Percentiles rank a stretch among this genome's conserved stretches.
Evolutionary conservation across 2,113 vertebrate species (phyloP).

Genomic region (Paracanthobrama guichenoti): DNA sequence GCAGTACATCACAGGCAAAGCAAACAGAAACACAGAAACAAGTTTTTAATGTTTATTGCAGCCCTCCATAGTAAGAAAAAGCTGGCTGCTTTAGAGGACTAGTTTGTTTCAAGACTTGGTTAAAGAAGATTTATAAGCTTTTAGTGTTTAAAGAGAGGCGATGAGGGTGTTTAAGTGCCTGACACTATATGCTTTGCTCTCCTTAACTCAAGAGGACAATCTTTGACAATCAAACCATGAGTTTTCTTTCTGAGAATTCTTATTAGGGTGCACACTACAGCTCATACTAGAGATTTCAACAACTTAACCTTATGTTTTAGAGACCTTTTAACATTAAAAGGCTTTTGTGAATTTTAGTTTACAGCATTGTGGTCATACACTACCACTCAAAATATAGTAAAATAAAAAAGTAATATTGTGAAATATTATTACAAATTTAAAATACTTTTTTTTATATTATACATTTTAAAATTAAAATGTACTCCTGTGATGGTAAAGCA

Average conservation of each 20-base stretch:
- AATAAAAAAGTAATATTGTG: neutral
- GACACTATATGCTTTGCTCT: neutral
- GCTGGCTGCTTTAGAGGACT: neutral
- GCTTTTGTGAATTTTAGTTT: neutral
- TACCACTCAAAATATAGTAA: neutral
- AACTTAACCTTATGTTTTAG: neutral
- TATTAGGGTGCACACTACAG: neutral
- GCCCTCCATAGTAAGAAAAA: neutral
- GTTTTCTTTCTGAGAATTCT: neutral
- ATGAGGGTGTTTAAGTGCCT: neutral
- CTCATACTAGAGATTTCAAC: neutral
- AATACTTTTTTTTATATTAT: neutral
- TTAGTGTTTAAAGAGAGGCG: neutral
- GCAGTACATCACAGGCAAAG: constrained; percentile 53
- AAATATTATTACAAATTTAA: neutral
- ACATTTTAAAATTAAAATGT: neutral
- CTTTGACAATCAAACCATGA: neutral
- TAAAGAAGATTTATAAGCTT: constrained; percentile 33
- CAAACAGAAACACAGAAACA: constrained; percentile 45
- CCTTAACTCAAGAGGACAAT: constrained; percentile 9
- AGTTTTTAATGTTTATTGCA: constrained; percentile 21
- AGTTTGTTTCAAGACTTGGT: constrained; percentile 10
- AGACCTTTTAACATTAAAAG: neutral
- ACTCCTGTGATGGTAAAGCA: neutral
- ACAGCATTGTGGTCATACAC: neutral